Evolutionary conservation across 2,113 vertebrate species (phyloP), one percentile per base, ranked within the genome.

Genomic region (Heterotilapia buettikoferi): DNA sequence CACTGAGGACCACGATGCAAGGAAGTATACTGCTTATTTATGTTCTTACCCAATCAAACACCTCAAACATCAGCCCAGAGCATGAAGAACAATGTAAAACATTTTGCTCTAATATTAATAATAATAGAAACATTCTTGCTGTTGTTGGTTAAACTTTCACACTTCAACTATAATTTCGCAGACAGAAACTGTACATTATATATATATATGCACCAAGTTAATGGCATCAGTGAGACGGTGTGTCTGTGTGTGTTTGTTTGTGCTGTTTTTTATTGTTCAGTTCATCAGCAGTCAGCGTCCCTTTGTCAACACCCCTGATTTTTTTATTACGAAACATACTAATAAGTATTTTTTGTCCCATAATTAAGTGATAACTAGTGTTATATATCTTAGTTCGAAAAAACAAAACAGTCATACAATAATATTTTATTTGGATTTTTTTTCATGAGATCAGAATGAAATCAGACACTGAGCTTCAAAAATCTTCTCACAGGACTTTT

Each of bases 1-100:
- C 53, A 8, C 76, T 6, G 53, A 29, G 79, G 71, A 85, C 59
- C 80, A 85, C 21, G 26, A 71, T 89, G 71, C 86, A 83, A 31
- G 3, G 84, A 83, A 45, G 63, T 9, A 8, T 13, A 2, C 45
- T 47, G 36, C 53, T 57, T 78, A 40, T 80, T 87, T 50, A 57
- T 38, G 21, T 45, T 45, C 29, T 81, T 7, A 26, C n/a, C 9
- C 9, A 56, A 18, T 4, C 45, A 87, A 45, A 54, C 80, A 33
- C 18, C 24, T 9, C 73, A 24, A 31, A 57, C 31, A 18, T 36
- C 12, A 6, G 38, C 14, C 19, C 53, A 36, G 68, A 50, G 11
- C 6, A 43, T 26, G 31, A 31, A 54, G 45, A 6, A 12, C 50
- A 0, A 36, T 14, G 21, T 76, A 0, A 78, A 47, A 78, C 7